Percentiles rank a stretch among this genome's conserved stretches.
phyloP scores from a whole-genome alignment of 1,140 invertebrate species.

The Ceratina japonica region DNA sequence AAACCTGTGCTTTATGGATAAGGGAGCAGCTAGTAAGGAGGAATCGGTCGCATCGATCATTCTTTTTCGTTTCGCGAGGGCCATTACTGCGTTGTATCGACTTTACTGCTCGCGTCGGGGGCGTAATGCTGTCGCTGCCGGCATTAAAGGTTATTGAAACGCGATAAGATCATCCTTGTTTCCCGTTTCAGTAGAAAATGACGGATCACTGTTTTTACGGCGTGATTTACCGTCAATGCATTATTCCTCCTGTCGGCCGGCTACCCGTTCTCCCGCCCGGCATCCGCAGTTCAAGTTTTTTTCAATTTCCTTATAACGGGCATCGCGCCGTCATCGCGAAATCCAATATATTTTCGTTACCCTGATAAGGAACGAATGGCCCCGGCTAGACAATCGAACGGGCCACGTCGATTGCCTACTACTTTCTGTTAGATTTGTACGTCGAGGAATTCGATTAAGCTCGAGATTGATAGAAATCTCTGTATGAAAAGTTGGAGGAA shows the following conservation, averaged over 20 bases:
- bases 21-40: neutral
- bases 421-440: too few relatives aligned
- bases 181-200: neutral
- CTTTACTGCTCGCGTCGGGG: neutral
- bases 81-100: neutral
- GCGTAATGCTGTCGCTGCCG: neutral
- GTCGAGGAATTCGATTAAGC: too few relatives aligned
- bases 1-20: too few relatives aligned
- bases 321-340: too few relatives aligned
- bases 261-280: too few relatives aligned
- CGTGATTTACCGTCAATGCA: neutral
- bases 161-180: constrained; percentile 7
- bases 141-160: constrained; percentile 7
- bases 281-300: neutral
- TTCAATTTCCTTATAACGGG: too few relatives aligned
- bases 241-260: neutral
- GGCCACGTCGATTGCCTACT: too few relatives aligned
- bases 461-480: too few relatives aligned
- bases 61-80: neutral
- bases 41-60: neutral
- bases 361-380: too few relatives aligned
- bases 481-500: too few relatives aligned
- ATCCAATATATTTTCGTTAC: too few relatives aligned
- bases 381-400: too few relatives aligned
- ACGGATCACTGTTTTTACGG: neutral